These are phyloP conservation scores for Drosophila albomicans DNA, from an alignment of 1,140 invertebrate species.

Conservation along the genomic window DNA sequence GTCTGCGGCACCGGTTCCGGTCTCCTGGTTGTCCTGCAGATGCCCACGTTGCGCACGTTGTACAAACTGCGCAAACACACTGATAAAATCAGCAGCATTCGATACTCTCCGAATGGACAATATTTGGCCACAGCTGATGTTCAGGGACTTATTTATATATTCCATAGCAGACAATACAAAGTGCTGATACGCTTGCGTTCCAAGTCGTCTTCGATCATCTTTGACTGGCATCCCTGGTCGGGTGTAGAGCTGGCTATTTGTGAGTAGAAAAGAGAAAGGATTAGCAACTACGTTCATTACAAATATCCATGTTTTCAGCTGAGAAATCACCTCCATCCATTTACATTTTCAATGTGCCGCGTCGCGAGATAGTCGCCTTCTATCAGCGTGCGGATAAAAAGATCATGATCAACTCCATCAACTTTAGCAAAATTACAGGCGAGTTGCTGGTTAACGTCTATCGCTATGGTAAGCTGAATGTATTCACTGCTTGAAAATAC, in stretches of 20 bases:
- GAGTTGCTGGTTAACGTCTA: slow-evolving; percentile 76
- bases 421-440: slow-evolving; percentile 77
- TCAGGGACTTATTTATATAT: slow-evolving; percentile 64
- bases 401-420: slow-evolving; percentile 64
- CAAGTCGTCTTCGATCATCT: slow-evolving; percentile 34
- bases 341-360: slow-evolving; percentile 65
- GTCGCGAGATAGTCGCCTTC: slow-evolving; percentile 66
- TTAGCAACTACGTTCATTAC: not conserved
- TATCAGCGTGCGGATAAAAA: slow-evolving; percentile 67
- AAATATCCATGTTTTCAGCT: slow-evolving; percentile 31
- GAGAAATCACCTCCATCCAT: slow-evolving; percentile 68
- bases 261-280: slow-evolving; percentile 33
- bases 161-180: slow-evolving; percentile 45
- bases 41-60: slow-evolving; percentile 34
- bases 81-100: slow-evolving; percentile 55
- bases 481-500: too few relatives aligned
- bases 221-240: slow-evolving; percentile 84
- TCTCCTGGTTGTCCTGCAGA: slow-evolving; percentile 45
- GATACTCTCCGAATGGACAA: slow-evolving; percentile 60
- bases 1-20: slow-evolving; percentile 68
- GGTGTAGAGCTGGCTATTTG: slow-evolving; percentile 69
- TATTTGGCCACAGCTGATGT: slow-evolving; percentile 75
- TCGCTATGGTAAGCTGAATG: slow-evolving; percentile 44
- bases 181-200: slow-evolving; percentile 31
- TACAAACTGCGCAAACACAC: slow-evolving; percentile 49